Evolutionary conservation across 2,888 invertebrate species (phyloP).

Genomic region (Drosophila pegasa): DNA sequence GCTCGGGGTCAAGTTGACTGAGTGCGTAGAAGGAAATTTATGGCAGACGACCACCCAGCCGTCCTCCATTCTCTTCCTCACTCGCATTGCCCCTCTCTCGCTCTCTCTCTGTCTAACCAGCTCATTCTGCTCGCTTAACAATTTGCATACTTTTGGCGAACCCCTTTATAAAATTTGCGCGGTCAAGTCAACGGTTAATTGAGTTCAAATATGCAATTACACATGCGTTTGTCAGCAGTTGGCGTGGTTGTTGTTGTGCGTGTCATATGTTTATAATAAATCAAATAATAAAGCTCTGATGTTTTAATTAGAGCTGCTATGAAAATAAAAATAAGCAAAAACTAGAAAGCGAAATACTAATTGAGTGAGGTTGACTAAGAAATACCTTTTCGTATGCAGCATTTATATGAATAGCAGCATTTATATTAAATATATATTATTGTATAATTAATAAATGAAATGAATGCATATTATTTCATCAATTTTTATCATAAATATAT

Average conservation of each 20-base stretch:
- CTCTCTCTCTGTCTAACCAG: too few relatives aligned
- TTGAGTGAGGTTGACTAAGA: not conserved
- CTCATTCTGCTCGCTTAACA: conserved; percentile 2
- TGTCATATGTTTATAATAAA: conserved; percentile 57
- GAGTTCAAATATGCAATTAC: conserved; percentile 74
- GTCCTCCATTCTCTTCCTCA: not conserved
- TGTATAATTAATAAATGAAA: too few relatives aligned
- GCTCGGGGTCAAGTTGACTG: conserved; percentile 70
- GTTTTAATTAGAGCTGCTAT: conserved; percentile 66
- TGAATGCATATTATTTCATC: too few relatives aligned
- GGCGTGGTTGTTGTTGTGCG: conserved; percentile 16
- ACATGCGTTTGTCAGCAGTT: conserved; percentile 53
- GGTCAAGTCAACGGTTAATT: conserved; percentile 63
- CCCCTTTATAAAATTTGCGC: conserved; percentile 39
- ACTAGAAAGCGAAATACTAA: not conserved
- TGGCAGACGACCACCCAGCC: conserved; percentile 30
- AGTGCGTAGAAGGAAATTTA: conserved; percentile 64
- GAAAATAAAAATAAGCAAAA: conserved; percentile 20
- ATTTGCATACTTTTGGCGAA: conserved; percentile 8
- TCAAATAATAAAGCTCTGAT: conserved; percentile 68
- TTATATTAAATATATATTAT: not conserved
- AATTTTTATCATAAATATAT: too few relatives aligned
- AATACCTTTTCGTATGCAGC: conserved; percentile 12
- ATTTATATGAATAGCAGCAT: not conserved
- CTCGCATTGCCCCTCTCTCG: not conserved